Base-by-base conservation (phyloP, 92 coral and sea anemone genomes). In the Virgularia gustaviana region DNA sequence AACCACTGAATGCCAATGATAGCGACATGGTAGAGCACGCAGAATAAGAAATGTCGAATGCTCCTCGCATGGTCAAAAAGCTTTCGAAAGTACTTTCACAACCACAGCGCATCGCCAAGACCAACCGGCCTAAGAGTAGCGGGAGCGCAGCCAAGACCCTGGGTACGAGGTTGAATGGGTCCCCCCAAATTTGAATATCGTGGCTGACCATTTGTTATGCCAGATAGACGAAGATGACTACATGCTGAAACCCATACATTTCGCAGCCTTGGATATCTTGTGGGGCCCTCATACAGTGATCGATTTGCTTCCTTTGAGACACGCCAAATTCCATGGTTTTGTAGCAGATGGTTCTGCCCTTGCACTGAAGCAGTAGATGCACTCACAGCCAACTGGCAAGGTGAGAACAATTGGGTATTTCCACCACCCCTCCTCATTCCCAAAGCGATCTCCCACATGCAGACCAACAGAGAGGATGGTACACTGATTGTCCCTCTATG, bases 291-390 rank as follows among this genome's bases (percentile, higher is more conserved):
- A 16, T 13, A 16, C 4, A 11, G 53, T 0, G 39, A 73, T 53
- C 36, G 38, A 13, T 57, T 73, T 29, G 20, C 78, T 5, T 37
- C 53, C 12, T 58, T 20, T 20, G n/a, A 29, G 54, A 57, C 72
- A 12, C 28, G n/a, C 23, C 72, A 73, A 41, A 36, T 73, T 6
- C 57, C 57, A 0, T 4, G 39, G 23, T 58, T 58, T 28, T 58
- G 78, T 25, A 57, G 56, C 47, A 4, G 54, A 8, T 72, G 72
- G 72, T 37, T 57, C 6, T 20, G 28, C 24, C 53, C 77, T 9
- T 4, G 77, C 12, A 54, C 68, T 8, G 77, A 53, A 34, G 70
- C 15, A 1, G 70, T 71, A 10, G 32, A 71, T 53, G 77, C 77
- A 16, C 36, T 71, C 20, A 71, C 77, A 15, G 44, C 35, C 9